Conservation (phyloP, 2,113 vertebrate genomes). For the Podiceps cristatus region DNA sequence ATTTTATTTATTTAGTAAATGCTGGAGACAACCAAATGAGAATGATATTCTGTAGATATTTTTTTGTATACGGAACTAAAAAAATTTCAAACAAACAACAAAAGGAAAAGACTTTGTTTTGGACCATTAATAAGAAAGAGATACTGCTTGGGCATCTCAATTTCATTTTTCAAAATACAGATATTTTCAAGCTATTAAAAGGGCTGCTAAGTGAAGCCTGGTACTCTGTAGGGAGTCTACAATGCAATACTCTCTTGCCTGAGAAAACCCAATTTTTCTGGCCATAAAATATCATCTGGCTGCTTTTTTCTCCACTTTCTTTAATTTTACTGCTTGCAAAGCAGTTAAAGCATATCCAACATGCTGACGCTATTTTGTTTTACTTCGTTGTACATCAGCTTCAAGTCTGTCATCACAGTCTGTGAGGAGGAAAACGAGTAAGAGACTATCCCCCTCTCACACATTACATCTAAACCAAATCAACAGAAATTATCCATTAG, state of each 20-base stretch:
- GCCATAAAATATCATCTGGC: not conserved
- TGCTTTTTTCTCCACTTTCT: not conserved
- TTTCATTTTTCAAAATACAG: not conserved
- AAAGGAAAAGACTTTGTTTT: not conserved
- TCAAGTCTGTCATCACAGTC: not conserved
- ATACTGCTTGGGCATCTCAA: not conserved
- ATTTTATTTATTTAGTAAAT: not conserved
- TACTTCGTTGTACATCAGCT: not conserved
- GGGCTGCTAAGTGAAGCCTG: not conserved
- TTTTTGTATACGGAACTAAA: not conserved
- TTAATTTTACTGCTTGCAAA: not conserved
- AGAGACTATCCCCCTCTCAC: not conserved
- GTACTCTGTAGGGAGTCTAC: not conserved
- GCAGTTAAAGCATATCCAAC: not conserved
- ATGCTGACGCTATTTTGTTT: not conserved
- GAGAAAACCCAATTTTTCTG: not conserved
- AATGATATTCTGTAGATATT: not conserved
- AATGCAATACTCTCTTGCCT: not conserved
- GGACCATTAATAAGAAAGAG: not conserved
- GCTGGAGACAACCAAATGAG: not conserved
- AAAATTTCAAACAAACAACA: not conserved
- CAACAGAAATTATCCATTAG: not conserved
- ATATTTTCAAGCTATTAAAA: not conserved
- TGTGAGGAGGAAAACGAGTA: not conserved
- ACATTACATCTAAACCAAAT: not conserved